Evolutionary conservation across 2,113 vertebrate genomes (phyloP).

Genomic region (Spea multiplicata): DNA sequence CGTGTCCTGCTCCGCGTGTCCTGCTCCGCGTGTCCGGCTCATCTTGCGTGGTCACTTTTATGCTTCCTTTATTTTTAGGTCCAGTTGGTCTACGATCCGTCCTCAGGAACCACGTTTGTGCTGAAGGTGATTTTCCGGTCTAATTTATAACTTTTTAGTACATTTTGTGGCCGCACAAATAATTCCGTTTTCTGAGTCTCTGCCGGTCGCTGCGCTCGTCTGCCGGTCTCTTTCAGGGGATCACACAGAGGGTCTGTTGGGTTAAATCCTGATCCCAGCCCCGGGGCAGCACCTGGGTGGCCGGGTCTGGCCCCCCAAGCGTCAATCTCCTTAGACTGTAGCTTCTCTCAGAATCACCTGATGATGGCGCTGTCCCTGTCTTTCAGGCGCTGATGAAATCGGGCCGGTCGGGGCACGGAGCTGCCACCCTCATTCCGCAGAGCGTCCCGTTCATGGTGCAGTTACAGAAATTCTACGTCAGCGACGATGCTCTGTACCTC

Average conservation of each 20-base stretch:
- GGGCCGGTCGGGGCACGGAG: constrained; percentile 14
- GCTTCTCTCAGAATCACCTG: neutral
- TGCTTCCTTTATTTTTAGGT: constrained; percentile 68
- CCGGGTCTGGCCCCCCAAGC: too few relatives aligned
- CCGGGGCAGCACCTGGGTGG: too few relatives aligned
- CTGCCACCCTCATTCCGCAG: constrained; percentile 86
- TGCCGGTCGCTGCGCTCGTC: too few relatives aligned
- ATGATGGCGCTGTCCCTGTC: neutral
- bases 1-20: neutral
- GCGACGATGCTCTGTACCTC: constrained; percentile 90
- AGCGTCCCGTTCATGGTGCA: constrained; percentile 93
- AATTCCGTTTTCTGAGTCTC: too few relatives aligned
- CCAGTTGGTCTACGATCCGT: constrained; percentile 82
- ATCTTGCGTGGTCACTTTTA: too few relatives aligned
- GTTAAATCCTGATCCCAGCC: too few relatives aligned
- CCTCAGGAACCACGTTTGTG: constrained; percentile 83
- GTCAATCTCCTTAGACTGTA: neutral
- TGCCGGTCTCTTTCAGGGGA: too few relatives aligned
- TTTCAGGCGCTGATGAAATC: constrained; percentile 18
- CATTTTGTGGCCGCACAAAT: too few relatives aligned
- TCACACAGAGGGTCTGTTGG: too few relatives aligned
- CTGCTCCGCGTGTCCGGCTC: neutral
- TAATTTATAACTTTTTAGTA: too few relatives aligned
- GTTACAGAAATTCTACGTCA: constrained; percentile 86
- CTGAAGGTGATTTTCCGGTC: constrained; percentile 74